Evolutionary conservation across 2,888 invertebrate species (phyloP).

Genomic region (Crematogaster levior): DNA sequence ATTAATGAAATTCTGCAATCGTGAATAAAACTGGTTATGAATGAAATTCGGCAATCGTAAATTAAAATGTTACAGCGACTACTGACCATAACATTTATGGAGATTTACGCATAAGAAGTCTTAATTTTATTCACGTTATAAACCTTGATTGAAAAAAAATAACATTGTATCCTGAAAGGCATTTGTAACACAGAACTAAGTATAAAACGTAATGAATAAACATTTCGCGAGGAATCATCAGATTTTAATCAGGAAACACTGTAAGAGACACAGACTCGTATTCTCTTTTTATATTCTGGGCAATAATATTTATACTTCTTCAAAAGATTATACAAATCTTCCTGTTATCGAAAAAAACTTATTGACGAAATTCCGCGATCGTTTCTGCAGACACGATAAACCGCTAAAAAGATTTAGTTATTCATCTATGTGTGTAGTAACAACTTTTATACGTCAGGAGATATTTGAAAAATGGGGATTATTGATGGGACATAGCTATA

Average conservation of each 20-base stretch:
- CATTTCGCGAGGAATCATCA: not conserved
- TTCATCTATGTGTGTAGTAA: not conserved
- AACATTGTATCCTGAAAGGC: not conserved
- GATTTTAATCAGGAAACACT: not conserved
- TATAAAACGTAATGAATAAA: not conserved
- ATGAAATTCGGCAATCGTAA: constrained; percentile 6
- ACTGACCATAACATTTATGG: not conserved
- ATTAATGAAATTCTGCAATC: constrained; percentile 16
- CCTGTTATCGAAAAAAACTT: not conserved
- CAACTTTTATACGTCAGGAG: not conserved
- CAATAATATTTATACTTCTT: not conserved
- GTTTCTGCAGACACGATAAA: not conserved
- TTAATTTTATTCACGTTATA: not conserved
- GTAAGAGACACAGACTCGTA: not conserved
- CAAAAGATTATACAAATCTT: not conserved
- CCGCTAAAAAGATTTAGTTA: constrained; percentile 2
- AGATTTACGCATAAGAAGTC: not conserved
- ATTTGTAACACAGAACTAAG: not conserved
- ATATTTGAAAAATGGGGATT: constrained; percentile 7
- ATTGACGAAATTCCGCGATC: not conserved
- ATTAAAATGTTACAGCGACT: not conserved
- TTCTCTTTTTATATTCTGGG: not conserved
- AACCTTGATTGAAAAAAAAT: not conserved
- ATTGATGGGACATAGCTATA: constrained; percentile 20
- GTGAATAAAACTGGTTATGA: not conserved